phyloP scores from a whole-genome alignment of 92 coral and sea anemone species.

The Phenganax marumi region DNA sequence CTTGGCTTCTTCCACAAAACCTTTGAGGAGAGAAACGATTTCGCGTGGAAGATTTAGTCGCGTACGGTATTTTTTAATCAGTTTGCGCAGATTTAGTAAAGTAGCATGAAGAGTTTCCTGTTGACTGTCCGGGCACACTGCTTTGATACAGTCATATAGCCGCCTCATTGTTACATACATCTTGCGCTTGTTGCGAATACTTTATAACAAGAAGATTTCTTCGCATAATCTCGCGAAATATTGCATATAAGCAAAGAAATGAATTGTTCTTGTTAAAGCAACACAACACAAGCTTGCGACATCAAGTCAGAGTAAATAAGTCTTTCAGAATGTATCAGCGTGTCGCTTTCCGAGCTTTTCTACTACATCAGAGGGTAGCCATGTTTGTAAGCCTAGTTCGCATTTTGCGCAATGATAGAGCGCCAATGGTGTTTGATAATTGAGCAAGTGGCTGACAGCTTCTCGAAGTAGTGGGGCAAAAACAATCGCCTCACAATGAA shows the following conservation, averaged over 20 bases:
- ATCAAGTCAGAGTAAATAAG: conserved; percentile 10
- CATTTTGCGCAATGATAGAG: conserved; percentile 24
- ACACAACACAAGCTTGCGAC: conserved; percentile 26
- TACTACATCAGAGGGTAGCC: no score
- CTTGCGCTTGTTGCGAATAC: not conserved
- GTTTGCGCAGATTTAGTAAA: conserved; percentile 15
- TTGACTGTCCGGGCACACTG: conserved; percentile 15
- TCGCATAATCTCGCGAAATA: not conserved
- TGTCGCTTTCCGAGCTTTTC: not conserved
- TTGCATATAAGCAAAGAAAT: not conserved
- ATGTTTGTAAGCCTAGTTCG: not conserved
- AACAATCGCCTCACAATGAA: conserved; percentile 37
- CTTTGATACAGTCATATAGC: not conserved
- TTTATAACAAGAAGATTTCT: no score
- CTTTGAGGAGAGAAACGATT: not conserved
- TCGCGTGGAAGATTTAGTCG: not conserved
- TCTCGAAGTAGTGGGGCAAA: conserved; percentile 27
- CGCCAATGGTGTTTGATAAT: conserved; percentile 15
- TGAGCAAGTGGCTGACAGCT: conserved; percentile 44
- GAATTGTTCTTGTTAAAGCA: conserved; percentile 2
- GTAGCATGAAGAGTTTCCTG: conserved; percentile 33
- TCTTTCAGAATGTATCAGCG: not conserved
- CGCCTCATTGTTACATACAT: conserved; percentile 18
- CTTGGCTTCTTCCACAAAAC: no score
- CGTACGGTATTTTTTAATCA: conserved; percentile 27